A percentile compares a stretch with the other conserved stretches of the same genome.
These are phyloP conservation scores for Tetranychus cinnabarinus DNA, from an alignment of 1,140 invertebrate species.

Conservation along the genomic window DNA sequence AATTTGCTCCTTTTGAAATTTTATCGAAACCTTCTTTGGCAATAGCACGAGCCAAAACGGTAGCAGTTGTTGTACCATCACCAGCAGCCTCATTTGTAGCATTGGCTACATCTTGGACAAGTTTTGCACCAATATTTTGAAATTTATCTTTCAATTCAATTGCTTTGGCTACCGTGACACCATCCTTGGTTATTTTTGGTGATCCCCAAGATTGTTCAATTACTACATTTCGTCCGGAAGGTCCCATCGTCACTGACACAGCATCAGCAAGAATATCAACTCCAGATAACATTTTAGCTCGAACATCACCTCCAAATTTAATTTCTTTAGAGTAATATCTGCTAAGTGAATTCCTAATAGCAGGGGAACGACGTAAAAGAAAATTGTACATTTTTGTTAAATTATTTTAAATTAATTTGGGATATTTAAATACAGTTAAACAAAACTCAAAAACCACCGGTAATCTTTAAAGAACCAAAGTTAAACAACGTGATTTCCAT, in stretches of 20 bases:
- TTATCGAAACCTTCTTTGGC: constrained; percentile 82
- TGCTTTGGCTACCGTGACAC: constrained; percentile 95
- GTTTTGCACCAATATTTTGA: constrained; percentile 93
- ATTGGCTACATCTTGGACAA: constrained; percentile 99
- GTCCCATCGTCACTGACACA: constrained; percentile 98
- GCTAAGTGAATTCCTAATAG: too few species aligned
- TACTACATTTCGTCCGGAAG: constrained; percentile 96
- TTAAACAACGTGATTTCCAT: too few species aligned
- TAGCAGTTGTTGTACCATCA: constrained; percentile 96
- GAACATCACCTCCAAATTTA: constrained; percentile 84
- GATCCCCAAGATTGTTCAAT: constrained; percentile 98
- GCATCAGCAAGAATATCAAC: constrained; percentile 94
- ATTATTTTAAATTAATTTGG: too few species aligned
- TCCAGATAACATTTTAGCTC: constrained; percentile 87
- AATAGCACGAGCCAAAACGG: constrained; percentile 87
- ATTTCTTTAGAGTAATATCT: constrained; percentile 66
- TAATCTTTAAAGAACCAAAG: too few species aligned
- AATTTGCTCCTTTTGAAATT: constrained; percentile 94
- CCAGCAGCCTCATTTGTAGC: constrained; percentile 99
- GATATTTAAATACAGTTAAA: too few species aligned
- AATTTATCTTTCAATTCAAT: constrained; percentile 97
- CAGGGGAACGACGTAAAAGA: too few species aligned
- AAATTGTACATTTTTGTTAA: too few species aligned
- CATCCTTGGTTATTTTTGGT: constrained; percentile 99
- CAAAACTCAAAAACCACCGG: too few species aligned